Evolutionary conservation across 2,888 invertebrate species (phyloP).

Genomic region (Electrophaes corylata): DNA sequence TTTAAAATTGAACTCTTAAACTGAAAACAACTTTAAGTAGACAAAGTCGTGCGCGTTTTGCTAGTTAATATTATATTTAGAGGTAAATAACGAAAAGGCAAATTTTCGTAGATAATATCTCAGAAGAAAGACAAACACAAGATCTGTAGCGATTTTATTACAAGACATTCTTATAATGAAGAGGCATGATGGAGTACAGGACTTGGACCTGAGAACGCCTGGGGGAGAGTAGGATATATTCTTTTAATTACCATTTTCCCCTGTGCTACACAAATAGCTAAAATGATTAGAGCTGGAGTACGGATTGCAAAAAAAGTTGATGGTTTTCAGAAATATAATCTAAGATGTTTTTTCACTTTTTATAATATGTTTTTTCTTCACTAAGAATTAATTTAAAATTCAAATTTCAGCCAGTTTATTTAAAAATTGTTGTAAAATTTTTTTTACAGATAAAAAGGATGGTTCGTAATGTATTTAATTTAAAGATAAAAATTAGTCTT

Average conservation of each 20-base stretch:
- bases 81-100: not conserved
- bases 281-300: constrained; percentile 71
- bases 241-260: constrained; percentile 76
- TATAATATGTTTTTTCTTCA: no score
- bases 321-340: not conserved
- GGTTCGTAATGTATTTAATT: no score
- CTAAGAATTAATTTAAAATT: no score
- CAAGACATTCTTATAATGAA: constrained; percentile 44
- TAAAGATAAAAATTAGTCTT: no score
- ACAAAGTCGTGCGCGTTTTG: no score
- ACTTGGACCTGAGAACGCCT: constrained; percentile 43
- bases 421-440: no score
- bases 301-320: constrained; percentile 46
- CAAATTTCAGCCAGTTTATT: no score
- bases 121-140: constrained; percentile 1
- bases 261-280: constrained; percentile 73
- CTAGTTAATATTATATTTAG: no score
- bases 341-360: no score
- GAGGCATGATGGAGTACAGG: constrained; percentile 32
- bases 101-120: not conserved
- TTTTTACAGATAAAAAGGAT: no score
- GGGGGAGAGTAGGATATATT: constrained; percentile 62
- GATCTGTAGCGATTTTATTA: constrained; percentile 37
- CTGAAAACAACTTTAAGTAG: no score
- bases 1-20: no score